Conservation (phyloP, 2,113 vertebrate genomes). For the Pan troglodytes region NHGRI_mPanTro3-v2.1_pri NC_072401.2:17164001-17164500, state of each 20-base stretch:
- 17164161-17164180: neutral
- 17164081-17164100: neutral
- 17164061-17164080: neutral
- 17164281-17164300: neutral
- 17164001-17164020: neutral
- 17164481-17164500: constrained; percentile 40
- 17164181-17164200: neutral
- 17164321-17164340: neutral
- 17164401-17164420: neutral
- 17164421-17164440: neutral
- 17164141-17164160: neutral
- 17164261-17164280: neutral
- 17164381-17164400: neutral
- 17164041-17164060: neutral
- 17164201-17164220: too few species aligned
- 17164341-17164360: constrained; percentile 34
- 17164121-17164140: neutral
- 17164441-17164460: neutral
- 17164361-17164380: neutral
- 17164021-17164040: neutral
- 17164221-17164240: too few species aligned
- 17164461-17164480: constrained; percentile 50
- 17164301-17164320: neutral
- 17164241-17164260: neutral
- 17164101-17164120: neutral